Evolutionary conservation across 2,113 vertebrate species (phyloP).

Genomic region (Mesembrinibis cayennensis): DNA sequence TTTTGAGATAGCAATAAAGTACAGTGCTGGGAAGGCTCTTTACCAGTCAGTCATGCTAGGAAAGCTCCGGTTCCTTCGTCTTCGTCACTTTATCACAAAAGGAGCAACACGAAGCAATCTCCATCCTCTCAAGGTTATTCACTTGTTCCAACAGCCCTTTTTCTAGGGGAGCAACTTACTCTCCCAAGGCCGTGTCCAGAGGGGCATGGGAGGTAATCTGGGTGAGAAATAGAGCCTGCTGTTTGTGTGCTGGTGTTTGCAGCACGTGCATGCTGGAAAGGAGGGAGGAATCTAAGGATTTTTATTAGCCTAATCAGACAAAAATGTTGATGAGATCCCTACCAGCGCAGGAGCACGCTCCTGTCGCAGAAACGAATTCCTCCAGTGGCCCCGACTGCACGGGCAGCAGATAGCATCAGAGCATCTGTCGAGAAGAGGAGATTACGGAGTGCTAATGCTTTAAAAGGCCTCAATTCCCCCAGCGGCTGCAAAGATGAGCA

Average conservation of each 20-base stretch:
- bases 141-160: not conserved
- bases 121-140: not conserved
- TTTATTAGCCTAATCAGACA: not conserved
- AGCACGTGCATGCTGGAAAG: rapidly evolving
- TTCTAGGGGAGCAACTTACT: not conserved
- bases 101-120: not conserved
- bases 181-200: not conserved
- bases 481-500: not conserved
- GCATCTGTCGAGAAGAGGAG: not conserved
- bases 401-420: not conserved
- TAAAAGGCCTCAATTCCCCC: not conserved
- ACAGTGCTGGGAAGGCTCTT: not conserved
- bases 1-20: not conserved
- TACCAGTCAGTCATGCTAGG: not conserved
- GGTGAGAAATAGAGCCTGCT: rapidly evolving
- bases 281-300: not conserved
- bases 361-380: rapidly evolving
- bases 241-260: not conserved
- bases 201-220: rapidly evolving
- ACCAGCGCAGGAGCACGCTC: rapidly evolving
- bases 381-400: not conserved
- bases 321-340: not conserved
- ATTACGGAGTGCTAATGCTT: not conserved
- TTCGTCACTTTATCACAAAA: not conserved
- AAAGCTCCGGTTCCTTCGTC: not conserved